phyloP scores from a whole-genome alignment of 2,888 invertebrate species.

The Aporophyla nigra region DNA sequence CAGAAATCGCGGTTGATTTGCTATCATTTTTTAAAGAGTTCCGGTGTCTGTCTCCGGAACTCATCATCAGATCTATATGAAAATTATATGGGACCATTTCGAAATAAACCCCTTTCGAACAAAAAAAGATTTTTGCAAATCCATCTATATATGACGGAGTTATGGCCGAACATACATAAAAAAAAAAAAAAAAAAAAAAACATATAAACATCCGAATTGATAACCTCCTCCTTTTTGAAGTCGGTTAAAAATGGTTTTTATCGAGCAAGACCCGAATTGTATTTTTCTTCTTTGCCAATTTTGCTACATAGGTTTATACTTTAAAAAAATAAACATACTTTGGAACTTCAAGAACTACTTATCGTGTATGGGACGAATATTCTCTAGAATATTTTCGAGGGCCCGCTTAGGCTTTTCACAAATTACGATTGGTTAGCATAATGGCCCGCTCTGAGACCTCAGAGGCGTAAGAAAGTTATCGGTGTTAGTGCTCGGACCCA shows the following conservation, averaged over 20 bases:
- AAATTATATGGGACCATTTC: no score
- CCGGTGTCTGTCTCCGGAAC: no score
- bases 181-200: no score
- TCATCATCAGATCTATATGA: no score
- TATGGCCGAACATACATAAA: no score
- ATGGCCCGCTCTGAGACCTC: not conserved
- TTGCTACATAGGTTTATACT: not conserved
- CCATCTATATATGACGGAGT: no score
- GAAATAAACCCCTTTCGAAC: no score
- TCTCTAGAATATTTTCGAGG: not conserved
- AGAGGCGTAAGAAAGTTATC: constrained; percentile 12
- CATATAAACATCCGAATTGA: no score
- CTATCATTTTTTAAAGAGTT: no score
- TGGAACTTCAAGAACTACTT: not conserved
- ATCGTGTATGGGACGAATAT: not conserved
- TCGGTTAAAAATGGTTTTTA: not conserved
- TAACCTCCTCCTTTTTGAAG: no score
- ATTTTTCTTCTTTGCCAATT: not conserved
- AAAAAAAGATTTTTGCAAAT: no score
- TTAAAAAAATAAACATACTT: not conserved
- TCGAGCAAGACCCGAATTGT: not conserved
- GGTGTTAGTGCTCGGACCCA: not conserved
- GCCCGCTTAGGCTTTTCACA: not conserved
- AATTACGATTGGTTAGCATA: not conserved
- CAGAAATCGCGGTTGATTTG: no score